phyloP scores from a whole-genome alignment of 2,113 vertebrate species.

The Egretta garzetta region DNA sequence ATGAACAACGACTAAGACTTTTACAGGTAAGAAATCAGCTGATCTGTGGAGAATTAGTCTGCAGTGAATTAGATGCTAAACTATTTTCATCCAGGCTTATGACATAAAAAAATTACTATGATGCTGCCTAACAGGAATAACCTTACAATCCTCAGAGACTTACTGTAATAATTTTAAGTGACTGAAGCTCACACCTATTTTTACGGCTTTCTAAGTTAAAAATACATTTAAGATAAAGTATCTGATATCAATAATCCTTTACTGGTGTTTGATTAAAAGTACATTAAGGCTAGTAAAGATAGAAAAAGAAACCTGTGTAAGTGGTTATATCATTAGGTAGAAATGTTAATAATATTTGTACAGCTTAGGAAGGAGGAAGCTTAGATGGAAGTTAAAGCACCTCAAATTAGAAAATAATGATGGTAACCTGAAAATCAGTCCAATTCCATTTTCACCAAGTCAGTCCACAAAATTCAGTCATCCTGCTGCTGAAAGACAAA shows the following conservation, averaged over 20 bases:
- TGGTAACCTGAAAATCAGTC: not conserved
- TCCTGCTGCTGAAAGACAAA: not conserved
- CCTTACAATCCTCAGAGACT: not conserved
- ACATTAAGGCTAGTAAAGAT: not conserved
- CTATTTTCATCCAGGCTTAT: not conserved
- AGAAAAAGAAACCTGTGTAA: not conserved
- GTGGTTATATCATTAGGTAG: not conserved
- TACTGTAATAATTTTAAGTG: not conserved
- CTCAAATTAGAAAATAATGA: not conserved
- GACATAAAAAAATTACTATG: not conserved
- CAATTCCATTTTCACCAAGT: not conserved
- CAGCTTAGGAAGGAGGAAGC: not conserved
- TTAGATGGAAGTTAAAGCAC: not conserved
- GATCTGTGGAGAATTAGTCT: not conserved
- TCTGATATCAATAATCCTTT: not conserved
- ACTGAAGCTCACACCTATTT: not conserved
- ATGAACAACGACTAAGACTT: conserved; percentile 94
- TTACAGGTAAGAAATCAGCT: conserved; percentile 84
- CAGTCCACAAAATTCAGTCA: not conserved
- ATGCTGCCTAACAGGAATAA: not conserved
- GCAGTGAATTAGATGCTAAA: not conserved
- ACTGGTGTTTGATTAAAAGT: not conserved
- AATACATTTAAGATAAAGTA: not conserved
- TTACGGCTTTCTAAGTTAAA: not conserved
- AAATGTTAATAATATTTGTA: not conserved